These are phyloP conservation scores for Sclerodermus sp. DNA, from an alignment of 2,888 invertebrate genomes.

Conservation along the genomic window DNA sequence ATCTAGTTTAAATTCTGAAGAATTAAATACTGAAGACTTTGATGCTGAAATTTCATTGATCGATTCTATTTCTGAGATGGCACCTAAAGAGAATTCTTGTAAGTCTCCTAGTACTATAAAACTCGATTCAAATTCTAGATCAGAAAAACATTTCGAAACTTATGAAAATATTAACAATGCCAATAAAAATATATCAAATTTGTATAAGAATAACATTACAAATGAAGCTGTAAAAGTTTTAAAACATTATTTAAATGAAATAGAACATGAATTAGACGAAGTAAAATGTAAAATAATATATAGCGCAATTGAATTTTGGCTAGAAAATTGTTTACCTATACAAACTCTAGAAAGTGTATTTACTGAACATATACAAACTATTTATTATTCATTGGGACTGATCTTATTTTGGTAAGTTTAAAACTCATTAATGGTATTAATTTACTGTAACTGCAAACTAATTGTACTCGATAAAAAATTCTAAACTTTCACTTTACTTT, in stretches of 20 bases:
- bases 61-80: conserved; percentile 4
- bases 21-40: conserved; percentile 29
- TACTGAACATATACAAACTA: conserved; percentile 61
- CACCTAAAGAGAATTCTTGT: background rate
- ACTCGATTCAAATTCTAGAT: background rate
- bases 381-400: conserved; percentile 52
- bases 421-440: background rate
- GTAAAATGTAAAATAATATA: conserved; percentile 48
- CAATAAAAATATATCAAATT: conserved; percentile 5
- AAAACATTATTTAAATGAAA: conserved; percentile 50
- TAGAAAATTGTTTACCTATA: conserved; percentile 57
- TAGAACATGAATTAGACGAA: conserved; percentile 43
- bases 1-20: conserved; percentile 35
- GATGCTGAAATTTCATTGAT: conserved; percentile 12
- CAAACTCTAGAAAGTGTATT: conserved; percentile 62
- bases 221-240: conserved; percentile 40
- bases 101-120: background rate
- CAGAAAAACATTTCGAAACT: background rate
- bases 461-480: background rate
- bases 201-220: conserved; percentile 16
- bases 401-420: conserved; percentile 48
- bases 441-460: background rate
- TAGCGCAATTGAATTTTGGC: conserved; percentile 56
- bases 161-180: background rate
- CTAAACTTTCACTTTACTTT: background rate